Evolutionary conservation across 1,140 invertebrate genomes (phyloP).

Genomic region (Aphidius gifuensis): DNA sequence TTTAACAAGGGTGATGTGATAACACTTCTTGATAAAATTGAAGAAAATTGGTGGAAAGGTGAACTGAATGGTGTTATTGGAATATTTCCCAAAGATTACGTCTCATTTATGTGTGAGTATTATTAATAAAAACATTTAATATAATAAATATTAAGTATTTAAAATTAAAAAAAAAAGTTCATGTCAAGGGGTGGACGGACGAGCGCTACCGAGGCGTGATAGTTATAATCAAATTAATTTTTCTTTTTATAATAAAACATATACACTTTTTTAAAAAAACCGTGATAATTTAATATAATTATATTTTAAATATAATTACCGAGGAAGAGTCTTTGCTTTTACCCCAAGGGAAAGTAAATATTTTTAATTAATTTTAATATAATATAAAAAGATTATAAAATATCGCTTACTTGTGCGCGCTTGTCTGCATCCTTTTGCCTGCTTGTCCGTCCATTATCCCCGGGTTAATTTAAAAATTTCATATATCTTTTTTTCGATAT

Average conservation of each 20-base stretch:
- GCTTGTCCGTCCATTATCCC: conserved; percentile 40
- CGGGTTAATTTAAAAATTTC: conserved; percentile 13
- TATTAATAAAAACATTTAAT: conserved; percentile 1
- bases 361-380: neutral
- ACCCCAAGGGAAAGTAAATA: neutral
- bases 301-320: neutral
- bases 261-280: conserved; percentile 2
- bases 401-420: conserved; percentile 24
- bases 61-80: conserved; percentile 83
- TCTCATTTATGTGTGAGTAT: conserved; percentile 67
- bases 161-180: neutral
- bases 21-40: conserved; percentile 84
- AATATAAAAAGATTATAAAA: neutral
- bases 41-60: conserved; percentile 95
- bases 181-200: conserved; percentile 16
- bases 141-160: conserved; percentile 2
- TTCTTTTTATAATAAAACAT: neutral
- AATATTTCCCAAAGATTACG: conserved; percentile 91
- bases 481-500: too few relatives aligned
- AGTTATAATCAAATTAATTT: too few relatives aligned
- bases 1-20: conserved; percentile 95
- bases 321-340: conserved; percentile 10
- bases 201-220: conserved; percentile 8
- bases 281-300: too few relatives aligned
- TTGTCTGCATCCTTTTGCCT: conserved; percentile 34